Evolutionary conservation across 2,888 invertebrate species (phyloP).

Genomic region (Ommatoiulus sabulosus): DNA sequence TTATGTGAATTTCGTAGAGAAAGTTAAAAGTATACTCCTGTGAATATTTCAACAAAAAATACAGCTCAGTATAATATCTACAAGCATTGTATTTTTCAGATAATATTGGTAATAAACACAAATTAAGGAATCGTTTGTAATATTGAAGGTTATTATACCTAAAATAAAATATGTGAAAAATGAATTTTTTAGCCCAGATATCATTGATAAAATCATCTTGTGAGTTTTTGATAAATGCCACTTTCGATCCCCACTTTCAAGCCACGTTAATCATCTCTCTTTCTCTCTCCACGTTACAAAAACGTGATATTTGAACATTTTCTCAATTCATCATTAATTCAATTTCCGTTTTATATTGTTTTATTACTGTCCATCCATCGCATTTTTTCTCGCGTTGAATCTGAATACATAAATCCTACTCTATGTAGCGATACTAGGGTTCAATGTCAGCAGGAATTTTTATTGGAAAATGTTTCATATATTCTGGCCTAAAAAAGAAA

Average conservation of each 20-base stretch:
- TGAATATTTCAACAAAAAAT: too few species aligned
- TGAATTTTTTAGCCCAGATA: neutral
- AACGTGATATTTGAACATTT: neutral
- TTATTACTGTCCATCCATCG: neutral
- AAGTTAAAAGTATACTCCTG: too few species aligned
- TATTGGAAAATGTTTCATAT: constrained; percentile 28
- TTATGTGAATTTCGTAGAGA: too few species aligned
- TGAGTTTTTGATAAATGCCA: neutral
- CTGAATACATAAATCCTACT: neutral
- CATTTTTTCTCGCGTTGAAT: neutral
- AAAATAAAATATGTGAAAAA: neutral
- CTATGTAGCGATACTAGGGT: neutral
- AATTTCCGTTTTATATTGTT: constrained; percentile 13
- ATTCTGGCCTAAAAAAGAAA: neutral
- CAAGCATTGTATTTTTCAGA: too few species aligned
- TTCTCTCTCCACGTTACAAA: neutral
- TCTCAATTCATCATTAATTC: constrained; percentile 10
- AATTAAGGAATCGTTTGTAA: too few species aligned
- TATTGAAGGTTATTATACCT: too few species aligned
- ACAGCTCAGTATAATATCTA: too few species aligned
- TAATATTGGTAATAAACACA: too few species aligned
- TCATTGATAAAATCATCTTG: neutral
- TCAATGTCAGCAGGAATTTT: neutral
- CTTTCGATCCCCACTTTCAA: neutral
- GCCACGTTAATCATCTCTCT: neutral